phyloP scores from a whole-genome alignment of 2,797 vertebrate species.

The Oophaga sylvatica region DNA sequence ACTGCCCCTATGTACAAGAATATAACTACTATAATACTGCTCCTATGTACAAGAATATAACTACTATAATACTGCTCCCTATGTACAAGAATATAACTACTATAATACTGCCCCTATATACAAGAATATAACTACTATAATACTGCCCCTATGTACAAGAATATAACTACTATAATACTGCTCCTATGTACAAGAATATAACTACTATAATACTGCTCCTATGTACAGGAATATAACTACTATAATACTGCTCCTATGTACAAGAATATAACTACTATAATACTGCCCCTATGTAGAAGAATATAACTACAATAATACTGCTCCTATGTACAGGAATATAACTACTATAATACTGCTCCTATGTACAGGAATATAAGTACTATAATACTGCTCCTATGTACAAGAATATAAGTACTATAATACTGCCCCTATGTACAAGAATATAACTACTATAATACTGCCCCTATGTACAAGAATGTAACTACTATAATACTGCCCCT shows the following conservation, averaged over 20 bases:
- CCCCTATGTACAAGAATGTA: too few species aligned
- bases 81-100: constrained; percentile 7
- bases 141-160: neutral
- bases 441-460: constrained; percentile 10
- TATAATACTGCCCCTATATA: constrained; percentile 4
- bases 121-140: constrained; percentile 6
- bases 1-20: constrained; percentile 1
- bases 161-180: constrained; percentile 9
- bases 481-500: too few species aligned
- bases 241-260: constrained; percentile 9
- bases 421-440: neutral
- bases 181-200: neutral
- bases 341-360: constrained; percentile 13
- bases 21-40: constrained; percentile 6
- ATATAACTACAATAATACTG: constrained; percentile 9
- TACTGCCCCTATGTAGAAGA: neutral
- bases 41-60: neutral
- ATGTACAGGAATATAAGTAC: neutral
- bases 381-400: neutral
- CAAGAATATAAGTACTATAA: constrained; percentile 9
- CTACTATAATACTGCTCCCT: neutral
- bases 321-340: too few species aligned
- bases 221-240: neutral
- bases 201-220: constrained; percentile 1
- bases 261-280: neutral